Evolutionary conservation across 1,140 invertebrate genomes (phyloP), one percentile per base, ranked within the genome.

Genomic region (Heterodera carotae): DNA sequence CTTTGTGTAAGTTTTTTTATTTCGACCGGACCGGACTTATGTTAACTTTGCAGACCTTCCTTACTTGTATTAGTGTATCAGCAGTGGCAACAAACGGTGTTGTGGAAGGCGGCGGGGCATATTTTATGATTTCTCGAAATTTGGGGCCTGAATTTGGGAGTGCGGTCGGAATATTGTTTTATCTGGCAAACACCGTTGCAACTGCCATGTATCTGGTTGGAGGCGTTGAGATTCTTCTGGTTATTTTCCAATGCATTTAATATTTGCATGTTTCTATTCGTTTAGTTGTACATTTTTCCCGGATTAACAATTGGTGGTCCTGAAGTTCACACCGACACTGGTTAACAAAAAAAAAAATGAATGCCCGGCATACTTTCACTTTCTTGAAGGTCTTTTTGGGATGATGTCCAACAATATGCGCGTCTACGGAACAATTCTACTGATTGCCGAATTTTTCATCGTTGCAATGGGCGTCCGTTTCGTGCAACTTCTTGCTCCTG

Each of bases 21-120:
- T 60, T 60, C 27, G 2, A 6, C 22, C n/a, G n/a, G n/a, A n/a
- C n/a, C n/a, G n/a, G 53, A 76, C 22, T 59, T 75, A 31, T 69
- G 31, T n/a, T 43, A n/a, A 60, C 48, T 73, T 88, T 89, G 56
- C 85, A 97, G 95, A 98, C 96, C 5, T 94, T 98, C 92, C 89
- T 98, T 68, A 98, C 97, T 27, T 94, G 96, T 53, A 98, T 99
- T 86, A 98, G 96, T 43, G 96, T 99, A 93, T 97, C 94, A 85
- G 97, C 97, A 36, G 98, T 99, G 82, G 97, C 97, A 59, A 99
- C 97, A 4, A 99, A 99, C 89, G 97, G 97, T 31, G 96, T 98
- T 70, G 96, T 99, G 43, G 86, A 87, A 75, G 81, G 84, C 2
- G 97, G 97, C 59, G 97, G 97, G 15, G 96, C 95, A 64, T 99